Conservation (phyloP, 2,113 vertebrate genomes). For the Pedetes capensis region DNA sequence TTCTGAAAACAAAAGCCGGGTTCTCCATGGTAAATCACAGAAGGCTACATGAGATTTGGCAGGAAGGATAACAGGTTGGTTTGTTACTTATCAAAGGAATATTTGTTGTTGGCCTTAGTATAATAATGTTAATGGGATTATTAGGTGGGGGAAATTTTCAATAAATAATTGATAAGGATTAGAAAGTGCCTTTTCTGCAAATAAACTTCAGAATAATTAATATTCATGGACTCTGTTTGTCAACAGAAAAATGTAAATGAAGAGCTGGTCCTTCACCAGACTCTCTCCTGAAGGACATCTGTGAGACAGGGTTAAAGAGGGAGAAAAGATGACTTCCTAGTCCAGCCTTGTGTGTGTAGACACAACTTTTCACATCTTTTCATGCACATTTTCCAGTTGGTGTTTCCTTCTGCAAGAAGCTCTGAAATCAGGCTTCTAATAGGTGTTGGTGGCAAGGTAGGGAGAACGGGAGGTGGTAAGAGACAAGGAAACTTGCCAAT, state of each 20-base stretch:
- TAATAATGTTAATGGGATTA: constrained; percentile 86
- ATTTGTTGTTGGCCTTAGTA: constrained; percentile 76
- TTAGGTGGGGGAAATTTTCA: constrained; percentile 87
- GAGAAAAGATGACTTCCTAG: constrained; percentile 84
- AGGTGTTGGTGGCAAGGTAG: constrained; percentile 78
- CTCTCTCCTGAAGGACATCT: constrained; percentile 89
- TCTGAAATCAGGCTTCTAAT: constrained; percentile 74
- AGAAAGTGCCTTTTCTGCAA: constrained; percentile 87
- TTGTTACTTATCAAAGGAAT: constrained; percentile 64
- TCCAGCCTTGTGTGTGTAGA: constrained; percentile 85
- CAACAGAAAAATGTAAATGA: constrained; percentile 90
- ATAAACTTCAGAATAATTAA: constrained; percentile 94
- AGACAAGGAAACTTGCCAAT: constrained; percentile 85
- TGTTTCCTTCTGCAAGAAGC: constrained; percentile 72
- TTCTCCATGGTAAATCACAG: not conserved
- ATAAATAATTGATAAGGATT: constrained; percentile 93
- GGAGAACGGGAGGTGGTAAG: constrained; percentile 80
- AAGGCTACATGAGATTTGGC: constrained; percentile 27
- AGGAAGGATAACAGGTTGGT: constrained; percentile 55
- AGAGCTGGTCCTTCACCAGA: constrained; percentile 88
- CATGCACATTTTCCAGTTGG: constrained; percentile 67
- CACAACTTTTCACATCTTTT: constrained; percentile 78
- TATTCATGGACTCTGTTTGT: constrained; percentile 94
- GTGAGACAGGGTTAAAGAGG: constrained; percentile 89
- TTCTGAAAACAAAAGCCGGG: not conserved